Evolutionary conservation across 2,888 invertebrate genomes (phyloP).

Genomic region (Tetheella fluctuosa): DNA sequence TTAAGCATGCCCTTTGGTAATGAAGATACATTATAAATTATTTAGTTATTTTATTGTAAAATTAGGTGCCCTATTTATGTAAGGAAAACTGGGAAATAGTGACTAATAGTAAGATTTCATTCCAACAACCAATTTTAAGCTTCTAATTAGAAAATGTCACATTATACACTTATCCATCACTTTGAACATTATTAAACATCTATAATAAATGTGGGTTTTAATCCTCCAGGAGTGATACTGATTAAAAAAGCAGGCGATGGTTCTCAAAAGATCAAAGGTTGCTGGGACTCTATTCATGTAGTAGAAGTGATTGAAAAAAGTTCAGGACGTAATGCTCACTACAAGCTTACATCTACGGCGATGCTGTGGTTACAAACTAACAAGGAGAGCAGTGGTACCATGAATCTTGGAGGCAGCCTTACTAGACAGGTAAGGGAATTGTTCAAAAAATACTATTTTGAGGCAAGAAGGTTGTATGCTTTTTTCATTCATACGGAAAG

Average conservation of each 20-base stretch:
- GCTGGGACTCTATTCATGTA: conserved; percentile 99
- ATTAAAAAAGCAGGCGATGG: conserved; percentile 99
- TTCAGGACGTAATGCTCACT: conserved; percentile 96
- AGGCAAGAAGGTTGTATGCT: too few species aligned
- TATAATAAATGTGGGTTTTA: not conserved
- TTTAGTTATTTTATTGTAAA: too few species aligned
- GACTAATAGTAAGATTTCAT: too few species aligned
- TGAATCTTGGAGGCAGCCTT: conserved; percentile 99
- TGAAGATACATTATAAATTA: too few species aligned
- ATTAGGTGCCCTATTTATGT: too few species aligned
- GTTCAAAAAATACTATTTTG: not conserved
- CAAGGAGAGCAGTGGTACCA: conserved; percentile 97
- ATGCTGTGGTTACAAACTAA: conserved; percentile 99
- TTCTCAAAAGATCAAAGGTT: conserved; percentile 99
- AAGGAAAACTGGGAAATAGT: too few species aligned
- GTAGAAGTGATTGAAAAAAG: conserved; percentile 99
- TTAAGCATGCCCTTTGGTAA: too few species aligned
- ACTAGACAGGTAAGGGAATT: conserved; percentile 92
- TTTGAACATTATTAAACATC: not conserved
- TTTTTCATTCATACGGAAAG: too few species aligned
- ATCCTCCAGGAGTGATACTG: conserved; percentile 93
- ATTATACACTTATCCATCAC: too few species aligned
- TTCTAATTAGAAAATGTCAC: too few species aligned
- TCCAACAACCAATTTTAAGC: too few species aligned
- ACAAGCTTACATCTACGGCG: conserved; percentile 99